These are phyloP conservation scores for Drosophila littoralis DNA, from an alignment of 1,140 invertebrate species.

Conservation along the genomic window DNA sequence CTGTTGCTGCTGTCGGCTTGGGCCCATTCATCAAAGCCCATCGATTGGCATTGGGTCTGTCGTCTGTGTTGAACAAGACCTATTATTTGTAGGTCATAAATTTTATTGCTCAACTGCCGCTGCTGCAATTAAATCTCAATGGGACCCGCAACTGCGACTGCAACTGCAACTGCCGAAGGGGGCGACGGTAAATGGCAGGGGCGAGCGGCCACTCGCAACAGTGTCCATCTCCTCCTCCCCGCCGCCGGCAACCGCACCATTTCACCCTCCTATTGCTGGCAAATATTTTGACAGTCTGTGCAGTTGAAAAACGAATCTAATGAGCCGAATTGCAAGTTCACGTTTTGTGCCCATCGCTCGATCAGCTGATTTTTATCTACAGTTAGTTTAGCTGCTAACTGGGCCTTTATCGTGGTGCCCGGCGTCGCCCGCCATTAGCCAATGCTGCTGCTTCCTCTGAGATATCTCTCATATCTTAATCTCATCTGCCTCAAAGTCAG, in stretches of 20 bases:
- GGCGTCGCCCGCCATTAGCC: conserved; percentile 51
- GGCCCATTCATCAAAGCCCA: conserved; percentile 69
- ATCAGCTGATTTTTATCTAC: conserved; percentile 41
- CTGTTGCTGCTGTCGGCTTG: conserved; percentile 30
- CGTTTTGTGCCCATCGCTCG: conserved; percentile 26
- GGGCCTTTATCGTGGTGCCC: conserved; percentile 33
- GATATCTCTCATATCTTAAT: conserved; percentile 26
- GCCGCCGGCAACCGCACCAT: background rate
- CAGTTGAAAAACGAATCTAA: conserved; percentile 43
- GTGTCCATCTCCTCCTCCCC: conserved; percentile 33
- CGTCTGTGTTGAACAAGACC: conserved; percentile 56
- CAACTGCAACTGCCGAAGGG: background rate
- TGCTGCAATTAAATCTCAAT: conserved; percentile 84
- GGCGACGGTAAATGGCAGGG: conserved; percentile 7
- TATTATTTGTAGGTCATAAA: conserved; percentile 84
- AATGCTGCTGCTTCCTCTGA: conserved; percentile 37
- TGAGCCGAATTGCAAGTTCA: conserved; percentile 44
- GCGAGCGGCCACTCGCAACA: conserved; percentile 46
- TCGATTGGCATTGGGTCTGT: conserved; percentile 51
- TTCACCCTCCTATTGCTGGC: conserved; percentile 12
- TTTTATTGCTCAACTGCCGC: conserved; percentile 84
- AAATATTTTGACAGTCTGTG: conserved; percentile 73
- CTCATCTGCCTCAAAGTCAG: background rate
- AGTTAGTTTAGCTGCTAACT: conserved; percentile 26
- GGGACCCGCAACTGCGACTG: conserved; percentile 14